Percentiles rank a stretch among this genome's conserved stretches.
Conservation (phyloP, 2,113 vertebrate genomes). For the Pardalotus punctatus region DNA sequence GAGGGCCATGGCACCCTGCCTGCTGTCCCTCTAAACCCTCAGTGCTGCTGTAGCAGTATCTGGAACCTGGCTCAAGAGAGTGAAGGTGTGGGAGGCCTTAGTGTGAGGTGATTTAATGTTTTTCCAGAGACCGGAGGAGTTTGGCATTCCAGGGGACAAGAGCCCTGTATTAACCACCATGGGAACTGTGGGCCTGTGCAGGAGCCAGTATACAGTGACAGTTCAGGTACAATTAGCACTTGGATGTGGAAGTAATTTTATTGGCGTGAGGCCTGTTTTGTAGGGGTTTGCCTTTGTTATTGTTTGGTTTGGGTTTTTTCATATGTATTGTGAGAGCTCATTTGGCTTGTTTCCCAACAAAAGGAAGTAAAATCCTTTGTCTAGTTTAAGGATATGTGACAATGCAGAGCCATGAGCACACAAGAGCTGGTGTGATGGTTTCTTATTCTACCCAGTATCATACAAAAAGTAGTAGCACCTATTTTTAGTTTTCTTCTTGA, state of each 20-base stretch:
- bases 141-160: neutral
- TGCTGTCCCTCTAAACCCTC: neutral
- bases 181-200: neutral
- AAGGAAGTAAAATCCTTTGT: neutral
- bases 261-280: neutral
- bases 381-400: neutral
- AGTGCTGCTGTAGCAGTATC: neutral
- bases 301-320: neutral
- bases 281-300: neutral
- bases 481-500: neutral
- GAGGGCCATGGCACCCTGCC: fast-evolving
- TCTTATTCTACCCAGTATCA: fast-evolving
- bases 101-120: neutral
- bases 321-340: neutral
- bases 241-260: neutral
- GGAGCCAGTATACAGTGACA: neutral
- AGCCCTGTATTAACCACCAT: neutral
- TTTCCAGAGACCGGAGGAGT: neutral
- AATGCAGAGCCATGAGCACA: neutral
- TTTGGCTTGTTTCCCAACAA: neutral
- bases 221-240: neutral
- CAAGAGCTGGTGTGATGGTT: neutral
- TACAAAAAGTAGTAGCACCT: neutral
- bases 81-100: neutral
- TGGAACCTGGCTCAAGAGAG: neutral